Conservation (phyloP, 2,797 vertebrate genomes). For the Cygnus olor region DNA sequence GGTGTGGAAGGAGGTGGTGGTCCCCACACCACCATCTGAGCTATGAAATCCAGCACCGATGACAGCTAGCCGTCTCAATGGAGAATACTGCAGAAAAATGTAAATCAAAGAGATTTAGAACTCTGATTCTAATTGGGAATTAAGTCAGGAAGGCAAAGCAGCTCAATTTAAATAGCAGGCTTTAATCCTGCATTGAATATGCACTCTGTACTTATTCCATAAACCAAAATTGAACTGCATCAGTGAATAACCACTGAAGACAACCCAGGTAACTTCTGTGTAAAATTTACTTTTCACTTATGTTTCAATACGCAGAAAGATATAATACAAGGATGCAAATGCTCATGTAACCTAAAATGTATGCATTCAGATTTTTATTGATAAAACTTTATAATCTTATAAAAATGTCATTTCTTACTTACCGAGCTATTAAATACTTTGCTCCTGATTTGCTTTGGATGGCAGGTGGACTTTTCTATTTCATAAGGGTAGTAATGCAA, state of each 20-base stretch:
- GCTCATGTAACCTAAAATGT: background rate
- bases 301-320: background rate
- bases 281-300: background rate
- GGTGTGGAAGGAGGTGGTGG: background rate
- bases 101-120: background rate
- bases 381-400: background rate
- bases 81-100: background rate
- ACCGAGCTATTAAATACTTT: background rate
- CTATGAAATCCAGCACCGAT: background rate
- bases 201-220: background rate
- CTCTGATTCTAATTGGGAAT: background rate
- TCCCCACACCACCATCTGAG: background rate
- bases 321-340: background rate
- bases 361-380: background rate
- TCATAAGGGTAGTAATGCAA: background rate
- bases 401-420: background rate
- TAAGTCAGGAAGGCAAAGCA: background rate
- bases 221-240: background rate
- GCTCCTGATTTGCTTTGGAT: background rate
- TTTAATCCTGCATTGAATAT: background rate
- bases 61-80: background rate
- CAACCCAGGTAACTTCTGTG: background rate
- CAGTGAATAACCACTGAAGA: background rate
- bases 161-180: background rate
- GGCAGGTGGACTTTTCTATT: background rate